These are phyloP conservation scores for Megaceryle maxima DNA, from an alignment of 2,113 vertebrate genomes.

Conservation along the genomic window DNA sequence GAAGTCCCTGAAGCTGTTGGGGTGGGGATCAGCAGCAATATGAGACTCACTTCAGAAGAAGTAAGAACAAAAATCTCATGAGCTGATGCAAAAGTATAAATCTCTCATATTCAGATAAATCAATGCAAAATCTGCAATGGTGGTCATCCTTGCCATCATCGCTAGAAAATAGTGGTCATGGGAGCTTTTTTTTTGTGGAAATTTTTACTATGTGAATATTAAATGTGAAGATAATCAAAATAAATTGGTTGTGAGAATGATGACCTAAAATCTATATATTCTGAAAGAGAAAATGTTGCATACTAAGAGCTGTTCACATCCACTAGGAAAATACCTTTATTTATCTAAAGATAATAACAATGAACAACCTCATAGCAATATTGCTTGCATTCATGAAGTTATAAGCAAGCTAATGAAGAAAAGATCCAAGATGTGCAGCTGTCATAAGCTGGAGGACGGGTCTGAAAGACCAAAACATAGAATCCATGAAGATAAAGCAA, in stretches of 20 bases:
- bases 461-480: neutral
- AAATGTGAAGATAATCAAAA: neutral
- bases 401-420: neutral
- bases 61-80: neutral
- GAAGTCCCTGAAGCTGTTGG: neutral
- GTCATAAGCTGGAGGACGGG: neutral
- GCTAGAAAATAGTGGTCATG: neutral
- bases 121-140: neutral
- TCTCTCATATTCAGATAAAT: neutral
- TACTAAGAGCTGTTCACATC: neutral
- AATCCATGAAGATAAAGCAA: neutral
- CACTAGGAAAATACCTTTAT: neutral
- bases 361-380: neutral
- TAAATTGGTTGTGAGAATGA: neutral
- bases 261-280: neutral
- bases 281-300: neutral
- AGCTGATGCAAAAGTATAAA: neutral
- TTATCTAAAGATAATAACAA: neutral
- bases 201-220: neutral
- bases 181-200: neutral
- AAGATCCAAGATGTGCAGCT: neutral
- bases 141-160: neutral
- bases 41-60: neutral
- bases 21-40: neutral
- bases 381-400: neutral